Conservation (phyloP, 2,113 vertebrate genomes). For the Columba livia region DNA sequence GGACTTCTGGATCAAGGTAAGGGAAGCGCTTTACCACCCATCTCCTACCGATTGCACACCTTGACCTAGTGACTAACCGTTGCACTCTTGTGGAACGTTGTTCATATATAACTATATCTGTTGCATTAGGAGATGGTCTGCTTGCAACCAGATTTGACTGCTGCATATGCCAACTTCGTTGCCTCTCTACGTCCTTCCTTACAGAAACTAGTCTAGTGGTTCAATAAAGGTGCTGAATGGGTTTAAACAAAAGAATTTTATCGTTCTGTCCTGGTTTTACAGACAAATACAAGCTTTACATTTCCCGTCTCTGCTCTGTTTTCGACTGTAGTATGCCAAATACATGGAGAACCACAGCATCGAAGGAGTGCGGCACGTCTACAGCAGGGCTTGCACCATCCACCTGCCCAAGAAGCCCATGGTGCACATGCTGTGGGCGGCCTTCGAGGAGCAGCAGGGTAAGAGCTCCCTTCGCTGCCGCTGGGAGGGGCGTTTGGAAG, state of each 20-base stretch:
- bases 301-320: slow-evolving; percentile 75
- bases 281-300: slow-evolving; percentile 75
- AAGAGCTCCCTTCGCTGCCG: slow-evolving; percentile 5
- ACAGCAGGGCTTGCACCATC: slow-evolving; percentile 93
- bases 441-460: slow-evolving; percentile 99
- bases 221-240: slow-evolving; percentile 99
- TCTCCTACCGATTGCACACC: slow-evolving; percentile 78
- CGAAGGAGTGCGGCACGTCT: slow-evolving; percentile 94
- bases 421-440: slow-evolving; percentile 96
- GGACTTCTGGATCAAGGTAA: slow-evolving; percentile 99
- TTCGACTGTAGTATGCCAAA: slow-evolving; percentile 95
- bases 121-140: slow-evolving; percentile 99
- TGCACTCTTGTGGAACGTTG: slow-evolving; percentile 98
- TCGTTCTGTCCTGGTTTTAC: slow-evolving; percentile 95
- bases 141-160: slow-evolving; percentile 99
- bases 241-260: slow-evolving; percentile 99
- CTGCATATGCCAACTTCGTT: slow-evolving; percentile 99
- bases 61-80: slow-evolving; percentile 94
- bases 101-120: slow-evolving; percentile 99
- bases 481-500: not conserved
- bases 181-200: slow-evolving; percentile 99
- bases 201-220: slow-evolving; percentile 99
- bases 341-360: slow-evolving; percentile 98
- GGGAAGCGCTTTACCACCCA: slow-evolving; percentile 54
- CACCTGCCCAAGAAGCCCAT: slow-evolving; percentile 95